phyloP scores from a whole-genome alignment of 92 coral and sea anemone genomes.

The Chrysogorgia sp. region DNA sequence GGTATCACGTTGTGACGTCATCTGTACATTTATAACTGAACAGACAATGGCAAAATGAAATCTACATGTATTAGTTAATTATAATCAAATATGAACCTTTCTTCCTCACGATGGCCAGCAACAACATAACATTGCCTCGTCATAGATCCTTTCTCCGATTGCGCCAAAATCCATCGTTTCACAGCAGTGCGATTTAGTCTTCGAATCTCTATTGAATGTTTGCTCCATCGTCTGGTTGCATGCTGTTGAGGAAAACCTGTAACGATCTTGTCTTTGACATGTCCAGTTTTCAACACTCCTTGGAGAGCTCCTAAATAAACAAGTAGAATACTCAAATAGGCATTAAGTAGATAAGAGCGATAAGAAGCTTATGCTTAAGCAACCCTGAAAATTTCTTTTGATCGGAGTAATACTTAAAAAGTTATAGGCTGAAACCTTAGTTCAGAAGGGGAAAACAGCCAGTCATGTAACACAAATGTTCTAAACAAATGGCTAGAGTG shows the following conservation, averaged over 20 bases:
- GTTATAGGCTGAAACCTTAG: too few relatives aligned
- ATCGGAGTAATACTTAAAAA: too few relatives aligned
- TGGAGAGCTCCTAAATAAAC: constrained; percentile 30
- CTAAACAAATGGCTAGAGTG: too few relatives aligned
- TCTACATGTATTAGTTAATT: constrained; percentile 5
- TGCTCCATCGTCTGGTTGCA: too few relatives aligned
- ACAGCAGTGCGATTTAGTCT: constrained; percentile 35
- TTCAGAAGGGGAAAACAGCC: too few relatives aligned
- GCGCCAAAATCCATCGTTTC: constrained; percentile 41
- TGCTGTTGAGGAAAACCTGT: constrained; percentile 33
- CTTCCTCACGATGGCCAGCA: constrained; percentile 25
- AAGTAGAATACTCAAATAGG: background rate
- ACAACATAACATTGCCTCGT: constrained; percentile 34
- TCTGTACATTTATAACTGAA: too few relatives aligned
- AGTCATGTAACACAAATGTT: too few relatives aligned
- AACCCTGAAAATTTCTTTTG: too few relatives aligned
- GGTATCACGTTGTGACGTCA: background rate
- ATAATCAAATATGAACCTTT: constrained; percentile 27
- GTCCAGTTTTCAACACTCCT: constrained; percentile 35
- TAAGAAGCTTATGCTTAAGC: too few relatives aligned
- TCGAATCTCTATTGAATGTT: too few relatives aligned
- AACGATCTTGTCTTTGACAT: constrained; percentile 44
- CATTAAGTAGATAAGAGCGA: constrained; percentile 1
- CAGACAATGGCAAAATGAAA: too few relatives aligned
- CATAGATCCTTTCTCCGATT: constrained; percentile 37